Evolutionary conservation across 2,113 vertebrate genomes (phyloP).

Genomic region (Seriola quinqueradiata): DNA sequence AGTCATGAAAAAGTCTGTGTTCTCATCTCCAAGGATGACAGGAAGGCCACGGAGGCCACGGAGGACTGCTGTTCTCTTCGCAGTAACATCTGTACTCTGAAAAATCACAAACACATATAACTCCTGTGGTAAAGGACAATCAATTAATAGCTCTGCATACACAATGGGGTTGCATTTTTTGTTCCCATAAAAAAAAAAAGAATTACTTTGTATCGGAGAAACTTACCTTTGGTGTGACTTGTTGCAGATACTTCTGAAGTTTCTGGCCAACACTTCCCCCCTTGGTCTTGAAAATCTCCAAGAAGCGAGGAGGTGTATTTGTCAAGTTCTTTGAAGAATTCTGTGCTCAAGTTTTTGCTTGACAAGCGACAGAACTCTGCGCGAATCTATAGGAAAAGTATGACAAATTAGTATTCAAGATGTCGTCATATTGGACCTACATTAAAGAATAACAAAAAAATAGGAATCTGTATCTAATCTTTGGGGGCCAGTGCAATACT

Average conservation of each 20-base stretch:
- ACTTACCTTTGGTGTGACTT: conserved; percentile 5
- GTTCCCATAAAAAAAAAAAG: background rate
- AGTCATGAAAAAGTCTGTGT: conserved; percentile 1
- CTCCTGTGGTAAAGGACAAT: conserved; percentile 11
- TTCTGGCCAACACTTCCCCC: conserved; percentile 7
- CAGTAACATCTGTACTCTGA: conserved; percentile 21
- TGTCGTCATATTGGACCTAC: no score
- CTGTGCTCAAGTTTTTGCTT: background rate
- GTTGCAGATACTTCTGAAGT: background rate
- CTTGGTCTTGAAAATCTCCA: conserved; percentile 5
- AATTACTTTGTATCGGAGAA: background rate
- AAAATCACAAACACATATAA: conserved; percentile 22
- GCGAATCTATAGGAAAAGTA: conserved; percentile 15
- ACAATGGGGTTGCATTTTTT: conserved; percentile 10
- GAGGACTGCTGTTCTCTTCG: background rate
- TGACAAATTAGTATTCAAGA: background rate
- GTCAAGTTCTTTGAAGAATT: no score
- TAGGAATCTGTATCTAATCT: no score
- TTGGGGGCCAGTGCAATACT: no score
- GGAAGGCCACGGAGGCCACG: conserved; percentile 21
- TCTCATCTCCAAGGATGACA: conserved; percentile 20
- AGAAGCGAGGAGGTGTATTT: conserved; percentile 9
- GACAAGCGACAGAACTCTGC: conserved; percentile 10
- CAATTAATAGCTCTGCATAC: background rate
- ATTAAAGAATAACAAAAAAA: no score